Evolutionary conservation across 2,113 vertebrate genomes (phyloP).

Genomic region (Osmerus eperlanus): DNA sequence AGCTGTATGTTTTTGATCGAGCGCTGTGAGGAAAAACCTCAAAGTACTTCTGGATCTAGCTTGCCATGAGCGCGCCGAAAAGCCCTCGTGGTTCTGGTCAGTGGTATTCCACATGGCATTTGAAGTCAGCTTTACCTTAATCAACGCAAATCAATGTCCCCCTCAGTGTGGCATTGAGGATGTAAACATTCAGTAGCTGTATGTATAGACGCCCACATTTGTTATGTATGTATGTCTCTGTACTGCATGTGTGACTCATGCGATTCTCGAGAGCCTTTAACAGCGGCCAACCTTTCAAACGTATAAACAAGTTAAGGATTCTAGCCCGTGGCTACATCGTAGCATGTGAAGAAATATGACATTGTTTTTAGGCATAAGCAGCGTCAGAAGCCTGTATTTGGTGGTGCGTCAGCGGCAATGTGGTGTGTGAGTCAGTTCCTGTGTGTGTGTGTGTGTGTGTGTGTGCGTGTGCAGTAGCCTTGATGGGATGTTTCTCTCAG

Average conservation of each 20-base stretch:
- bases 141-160: background rate
- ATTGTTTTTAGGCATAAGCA: no score
- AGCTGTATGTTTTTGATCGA: no score
- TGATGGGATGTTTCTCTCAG: slow-evolving; percentile 92
- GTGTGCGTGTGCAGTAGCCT: slow-evolving; percentile 54
- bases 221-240: no score
- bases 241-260: no score
- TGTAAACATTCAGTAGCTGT: background rate
- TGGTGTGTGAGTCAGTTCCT: background rate
- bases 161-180: background rate
- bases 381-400: no score
- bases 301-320: no score
- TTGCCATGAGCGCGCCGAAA: no score
- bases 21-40: no score
- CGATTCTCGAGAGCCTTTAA: background rate
- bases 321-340: no score
- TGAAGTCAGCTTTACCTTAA: background rate
- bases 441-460: background rate
- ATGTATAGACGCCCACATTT: no score
- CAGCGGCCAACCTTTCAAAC: background rate
- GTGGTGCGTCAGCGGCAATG: no score
- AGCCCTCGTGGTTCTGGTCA: background rate
- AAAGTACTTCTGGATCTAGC: background rate
- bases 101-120: background rate
- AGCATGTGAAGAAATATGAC: no score